Base-by-base conservation (phyloP, 2,888 invertebrate species). In the Pharmacophagus antenor region DNA sequence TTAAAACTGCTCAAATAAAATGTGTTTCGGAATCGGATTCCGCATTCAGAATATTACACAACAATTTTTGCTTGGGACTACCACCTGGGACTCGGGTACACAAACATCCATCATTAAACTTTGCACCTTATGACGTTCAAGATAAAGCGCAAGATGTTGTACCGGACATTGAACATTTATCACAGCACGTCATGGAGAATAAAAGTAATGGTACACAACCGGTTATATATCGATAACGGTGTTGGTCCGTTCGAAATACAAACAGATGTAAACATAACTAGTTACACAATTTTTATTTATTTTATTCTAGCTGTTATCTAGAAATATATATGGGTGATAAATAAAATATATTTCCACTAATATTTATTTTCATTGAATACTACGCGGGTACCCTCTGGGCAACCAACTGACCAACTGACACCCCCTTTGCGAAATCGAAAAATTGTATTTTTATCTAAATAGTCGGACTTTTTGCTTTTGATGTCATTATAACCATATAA, bases 21-120 rank as follows among this genome's bases (percentile, higher is more conserved):
- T 67, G 66, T 69, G 63, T 71, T 68, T 65, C 62, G 65, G 67
- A 70, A 75, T 71, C 73, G 69, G 72, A 70, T 75, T 70, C 69
- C 68, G 68, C 68, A 73, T 79, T 77, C 69, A 66, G 71, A 78
- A 77, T 77, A 82, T 80, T 79, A 80, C 79, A 77, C 70, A 79
- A 75, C 79, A 82, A 83, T 81, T 84, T 77, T 79, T 79, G 70
- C 75, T 73, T 68, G 68, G 64, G 65, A n/a, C 65, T 66, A 72
- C 71, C 85, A 85, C 85, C 85, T 86, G 85, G 69, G 80, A 70
- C 78, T 65, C 59, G 67, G 61, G 62, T 62, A 57, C 59, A 63
- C 64, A 59, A 61, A 49, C 46, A 12, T 31, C 15, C 48, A 57
- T 63, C 52, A 49, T 22, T 62, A 62, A 60, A 71, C 66, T 65